Evolutionary conservation across 2,888 invertebrate species (phyloP), one percentile per base, ranked within the genome.

Genomic region (Carterocephalus palaemon): DNA sequence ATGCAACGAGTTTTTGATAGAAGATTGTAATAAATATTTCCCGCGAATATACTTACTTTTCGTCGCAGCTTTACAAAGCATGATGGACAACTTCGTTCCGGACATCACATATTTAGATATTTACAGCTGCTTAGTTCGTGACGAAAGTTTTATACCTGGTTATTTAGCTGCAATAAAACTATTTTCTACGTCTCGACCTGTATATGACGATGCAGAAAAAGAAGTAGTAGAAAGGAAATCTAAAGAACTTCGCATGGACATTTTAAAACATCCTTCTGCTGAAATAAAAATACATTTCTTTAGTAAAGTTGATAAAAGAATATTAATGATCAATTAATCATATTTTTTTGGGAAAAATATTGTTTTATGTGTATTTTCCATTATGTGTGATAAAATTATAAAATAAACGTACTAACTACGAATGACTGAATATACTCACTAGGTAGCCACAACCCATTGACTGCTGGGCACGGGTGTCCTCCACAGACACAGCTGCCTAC

Each of bases 231-330:
- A 50, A 7, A 13, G 32, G 28, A 28, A 51, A 42, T n/a, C 46
- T 33, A 29, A 51, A 23, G 42, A 50, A 28, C 42, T 70, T 13
- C 51, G 49, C 12, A 42, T 53, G 20, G 52, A 46, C 9, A 54
- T 73, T 17, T 23, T 46, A 19, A 46, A 52, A 12, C 63, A 76
- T 40, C 61, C 74, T 3, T 72, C 75, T 6, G 55, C 64, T n/a
- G 80, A 80, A 59, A 59, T 74, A 9, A 67, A 62, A 53, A 69
- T 73, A 61, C 73, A 74, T 54, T 71, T 57, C 41, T 57, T 59
- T 26, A 24, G 32, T 2, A 29, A n/a, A 20, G 8, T 36, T 1
- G 13, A 34, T n/a, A n/a, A n/a, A n/a, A n/a, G n/a, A n/a, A n/a
- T n/a, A n/a, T n/a, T n/a, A n/a, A n/a, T n/a, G n/a, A n/a, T n/a